Conservation (phyloP, 2,113 vertebrate genomes). For the Pipra filicauda region DNA sequence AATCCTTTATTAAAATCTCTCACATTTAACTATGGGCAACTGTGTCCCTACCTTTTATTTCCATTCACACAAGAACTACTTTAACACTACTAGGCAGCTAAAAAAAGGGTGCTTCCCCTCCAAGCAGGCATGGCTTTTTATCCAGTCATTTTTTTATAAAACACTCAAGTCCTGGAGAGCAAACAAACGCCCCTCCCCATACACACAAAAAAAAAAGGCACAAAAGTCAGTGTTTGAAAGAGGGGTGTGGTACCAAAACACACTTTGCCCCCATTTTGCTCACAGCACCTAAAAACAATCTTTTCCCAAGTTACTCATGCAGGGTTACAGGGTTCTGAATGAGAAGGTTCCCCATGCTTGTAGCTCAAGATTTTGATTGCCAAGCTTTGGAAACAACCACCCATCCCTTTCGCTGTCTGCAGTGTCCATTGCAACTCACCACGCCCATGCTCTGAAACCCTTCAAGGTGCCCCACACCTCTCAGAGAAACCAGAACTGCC, state of each 20-base stretch:
- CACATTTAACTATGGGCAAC: not conserved
- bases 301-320: not conserved
- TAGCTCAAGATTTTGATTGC: not conserved
- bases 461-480: not conserved
- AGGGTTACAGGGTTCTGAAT: not conserved
- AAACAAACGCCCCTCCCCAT: not conserved
- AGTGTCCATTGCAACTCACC: not conserved
- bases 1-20: not conserved
- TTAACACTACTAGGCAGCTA: not conserved
- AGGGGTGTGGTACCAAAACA: not conserved
- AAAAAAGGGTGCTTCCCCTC: not conserved
- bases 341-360: not conserved
- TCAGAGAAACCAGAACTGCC: not conserved
- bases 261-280: not conserved
- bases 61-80: not conserved
- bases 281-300: not conserved
- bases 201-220: not conserved
- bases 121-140: not conserved
- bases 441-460: not conserved
- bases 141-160: not conserved
- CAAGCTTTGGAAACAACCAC: not conserved
- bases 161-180: not conserved
- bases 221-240: not conserved
- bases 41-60: not conserved
- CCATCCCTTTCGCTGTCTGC: not conserved